Percentiles rank a stretch among this genome's conserved stretches.
These are phyloP conservation scores for Tragelaphus scriptus DNA, from an alignment of 2,113 vertebrate species.

Conservation along the genomic window DNA sequence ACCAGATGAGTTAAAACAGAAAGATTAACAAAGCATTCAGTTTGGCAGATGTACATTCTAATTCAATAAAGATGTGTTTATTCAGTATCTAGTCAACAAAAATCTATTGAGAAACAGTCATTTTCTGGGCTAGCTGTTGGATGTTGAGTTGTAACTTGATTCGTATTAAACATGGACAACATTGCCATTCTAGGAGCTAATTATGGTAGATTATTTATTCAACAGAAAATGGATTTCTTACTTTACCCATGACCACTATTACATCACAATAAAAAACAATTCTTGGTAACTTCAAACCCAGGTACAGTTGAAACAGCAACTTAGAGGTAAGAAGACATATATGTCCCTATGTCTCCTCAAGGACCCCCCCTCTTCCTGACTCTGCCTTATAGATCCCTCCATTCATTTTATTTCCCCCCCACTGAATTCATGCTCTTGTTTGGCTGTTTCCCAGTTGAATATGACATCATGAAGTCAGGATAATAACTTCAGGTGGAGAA, in stretches of 20 bases:
- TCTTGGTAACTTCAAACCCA: not conserved
- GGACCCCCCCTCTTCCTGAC: not conserved
- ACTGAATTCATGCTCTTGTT: constrained; percentile 31
- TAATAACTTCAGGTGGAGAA: constrained; percentile 71
- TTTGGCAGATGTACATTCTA: not conserved
- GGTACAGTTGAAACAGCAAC: not conserved
- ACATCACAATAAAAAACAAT: not conserved
- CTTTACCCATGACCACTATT: not conserved
- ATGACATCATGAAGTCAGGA: constrained; percentile 42
- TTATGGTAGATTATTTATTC: not conserved
- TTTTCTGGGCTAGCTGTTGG: not conserved
- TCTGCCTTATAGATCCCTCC: not conserved
- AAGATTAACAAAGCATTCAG: not conserved
- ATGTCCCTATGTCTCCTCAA: not conserved
- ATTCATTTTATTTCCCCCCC: not conserved
- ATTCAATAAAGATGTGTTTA: not conserved
- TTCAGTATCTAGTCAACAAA: not conserved
- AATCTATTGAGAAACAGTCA: not conserved
- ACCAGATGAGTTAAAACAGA: not conserved
- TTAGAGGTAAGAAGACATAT: not conserved
- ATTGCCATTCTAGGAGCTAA: not conserved
- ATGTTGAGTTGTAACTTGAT: not conserved
- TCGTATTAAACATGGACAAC: not conserved
- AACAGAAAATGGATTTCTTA: not conserved
- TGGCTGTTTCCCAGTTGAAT: constrained; percentile 52